A percentile compares a stretch with the other conserved stretches of the same genome.
These are phyloP conservation scores for Procavia capensis DNA, from an alignment of 2,113 vertebrate species.

Conservation along the genomic window DNA sequence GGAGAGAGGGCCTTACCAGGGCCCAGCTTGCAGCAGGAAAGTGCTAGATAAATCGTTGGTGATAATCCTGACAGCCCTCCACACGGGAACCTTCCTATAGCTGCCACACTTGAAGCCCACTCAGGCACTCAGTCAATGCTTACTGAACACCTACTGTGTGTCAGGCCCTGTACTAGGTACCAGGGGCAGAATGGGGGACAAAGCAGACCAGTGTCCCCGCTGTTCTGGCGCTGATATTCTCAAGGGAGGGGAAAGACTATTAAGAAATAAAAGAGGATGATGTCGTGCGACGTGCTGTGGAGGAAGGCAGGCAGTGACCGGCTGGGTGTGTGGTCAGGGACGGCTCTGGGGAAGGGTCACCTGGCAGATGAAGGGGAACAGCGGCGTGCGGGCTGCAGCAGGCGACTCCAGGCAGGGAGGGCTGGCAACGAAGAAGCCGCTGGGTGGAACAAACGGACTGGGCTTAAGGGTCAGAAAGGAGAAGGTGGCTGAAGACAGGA, in stretches of 20 bases:
- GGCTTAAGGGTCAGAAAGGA: neutral
- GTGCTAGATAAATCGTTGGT: neutral
- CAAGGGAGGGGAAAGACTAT: neutral
- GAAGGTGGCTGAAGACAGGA: neutral
- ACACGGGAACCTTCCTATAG: neutral
- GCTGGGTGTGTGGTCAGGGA: neutral
- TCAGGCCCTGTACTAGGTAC: neutral
- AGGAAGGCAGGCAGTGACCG: neutral
- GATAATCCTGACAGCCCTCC: too few species aligned
- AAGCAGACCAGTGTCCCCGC: neutral
- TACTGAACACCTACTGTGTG: neutral
- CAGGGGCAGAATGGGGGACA: neutral
- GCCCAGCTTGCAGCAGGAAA: neutral
- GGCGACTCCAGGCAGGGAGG: neutral
- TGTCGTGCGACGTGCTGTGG: fast-evolving
- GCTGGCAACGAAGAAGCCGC: neutral
- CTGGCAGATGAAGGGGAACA: too few species aligned
- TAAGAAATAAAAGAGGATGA: neutral
- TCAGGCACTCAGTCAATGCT: neutral
- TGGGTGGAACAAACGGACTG: neutral
- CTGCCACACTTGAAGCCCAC: neutral
- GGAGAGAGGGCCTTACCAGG: neutral
- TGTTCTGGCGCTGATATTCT: neutral
- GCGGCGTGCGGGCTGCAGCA: neutral
- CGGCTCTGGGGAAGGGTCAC: neutral